A percentile compares a stretch with the other conserved stretches of the same genome.
Conservation (phyloP, 2,113 vertebrate genomes). For the Chlamydotis undulata region DNA sequence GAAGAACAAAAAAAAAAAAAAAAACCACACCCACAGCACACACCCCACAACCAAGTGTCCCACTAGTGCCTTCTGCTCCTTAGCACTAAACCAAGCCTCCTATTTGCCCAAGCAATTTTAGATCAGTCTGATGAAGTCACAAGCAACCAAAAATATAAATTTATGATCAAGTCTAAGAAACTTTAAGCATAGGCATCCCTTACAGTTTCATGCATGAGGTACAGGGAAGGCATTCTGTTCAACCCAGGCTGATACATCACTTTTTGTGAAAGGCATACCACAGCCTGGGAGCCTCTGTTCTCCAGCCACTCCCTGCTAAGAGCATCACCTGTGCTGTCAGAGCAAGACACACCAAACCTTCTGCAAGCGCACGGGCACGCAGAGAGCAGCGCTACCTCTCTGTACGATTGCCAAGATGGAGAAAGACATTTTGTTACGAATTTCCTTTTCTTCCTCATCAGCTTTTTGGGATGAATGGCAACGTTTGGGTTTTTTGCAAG, state of each 20-base stretch:
- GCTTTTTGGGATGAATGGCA: not conserved
- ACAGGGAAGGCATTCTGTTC: not conserved
- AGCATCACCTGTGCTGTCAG: fast-evolving
- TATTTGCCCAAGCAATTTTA: not conserved
- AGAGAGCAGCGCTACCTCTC: not conserved
- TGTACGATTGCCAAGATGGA: fast-evolving
- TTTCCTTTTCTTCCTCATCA: not conserved
- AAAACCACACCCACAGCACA: not conserved
- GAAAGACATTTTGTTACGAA: not conserved
- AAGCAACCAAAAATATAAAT: not conserved
- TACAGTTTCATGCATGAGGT: not conserved
- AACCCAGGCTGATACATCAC: not conserved
- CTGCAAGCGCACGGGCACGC: fast-evolving
- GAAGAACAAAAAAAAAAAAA: too few relatives aligned
- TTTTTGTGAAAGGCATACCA: not conserved
- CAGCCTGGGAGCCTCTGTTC: not conserved
- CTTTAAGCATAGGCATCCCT: not conserved
- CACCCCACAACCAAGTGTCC: too few relatives aligned
- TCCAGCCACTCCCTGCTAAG: not conserved
- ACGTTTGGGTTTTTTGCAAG: not conserved
- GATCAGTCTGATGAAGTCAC: not conserved
- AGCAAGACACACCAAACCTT: not conserved
- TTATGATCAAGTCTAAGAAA: not conserved
- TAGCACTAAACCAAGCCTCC: not conserved
- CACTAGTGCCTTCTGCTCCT: not conserved